Base-by-base conservation (phyloP, 2,888 invertebrate species). In the Itoplectis maculator region DNA sequence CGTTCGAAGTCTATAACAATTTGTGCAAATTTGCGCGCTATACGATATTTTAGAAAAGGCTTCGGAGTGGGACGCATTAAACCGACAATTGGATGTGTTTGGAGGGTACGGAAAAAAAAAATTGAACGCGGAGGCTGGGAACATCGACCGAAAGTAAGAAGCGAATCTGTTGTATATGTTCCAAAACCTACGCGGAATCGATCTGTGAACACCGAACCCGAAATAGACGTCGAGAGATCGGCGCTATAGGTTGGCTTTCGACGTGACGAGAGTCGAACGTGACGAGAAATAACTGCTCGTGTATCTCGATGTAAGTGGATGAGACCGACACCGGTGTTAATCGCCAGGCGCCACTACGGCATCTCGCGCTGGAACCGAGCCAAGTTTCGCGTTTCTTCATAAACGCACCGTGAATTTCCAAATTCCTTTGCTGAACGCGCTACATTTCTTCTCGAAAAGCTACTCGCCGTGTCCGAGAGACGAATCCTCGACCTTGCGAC, bases 301-400 rank as follows among this genome's bases (percentile, higher is more conserved):
- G n/a, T 6, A 29, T 56, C 70, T 81, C 18, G 40, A 7, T 40
- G 75, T 49, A 70, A 56, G 42, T 63, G 56, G 70, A 18, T 65
- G 37, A 59, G 20, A 54, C 29, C 13, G n/a, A 47, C 13, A 7
- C 9, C 29, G n/a, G 13, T n/a, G n/a, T n/a, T n/a, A n/a, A n/a
- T 23, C 29, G 29, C 11, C 20, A 37, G 61, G 80, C 42, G 51
- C 63, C 49, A 18, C 18, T n/a, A 11, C 59, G 65, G n/a, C n/a
- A n/a, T n/a, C n/a, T 40, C 56, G n/a, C 47, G 47, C 65, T 76
- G 80, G 75, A 81, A 70, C 7, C 8, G 49, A 49, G 75, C 80
- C 76, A 81, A 76, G 66, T n/a, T n/a, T 56, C 40, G 56, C 68
- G 49, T 76, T 70, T 66, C 75, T 66, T 81, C 70, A 49, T 42